Evolutionary conservation across 2,888 invertebrate species (phyloP).

Genomic region (Drosophila fungiperda): DNA sequence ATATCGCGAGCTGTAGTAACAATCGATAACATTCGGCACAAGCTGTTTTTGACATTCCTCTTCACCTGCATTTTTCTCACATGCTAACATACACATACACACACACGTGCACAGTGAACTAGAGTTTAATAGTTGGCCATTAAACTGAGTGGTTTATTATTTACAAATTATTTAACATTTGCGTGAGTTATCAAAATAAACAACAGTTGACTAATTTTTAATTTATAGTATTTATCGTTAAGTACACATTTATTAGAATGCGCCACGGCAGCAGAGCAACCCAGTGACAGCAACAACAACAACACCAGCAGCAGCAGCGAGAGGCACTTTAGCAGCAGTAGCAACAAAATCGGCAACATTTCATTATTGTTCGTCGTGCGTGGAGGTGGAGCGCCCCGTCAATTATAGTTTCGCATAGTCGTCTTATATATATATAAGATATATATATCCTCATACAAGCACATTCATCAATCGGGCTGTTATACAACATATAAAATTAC

Average conservation of each 20-base stretch:
- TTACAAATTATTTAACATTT: constrained; percentile 53
- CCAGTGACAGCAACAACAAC: constrained; percentile 41
- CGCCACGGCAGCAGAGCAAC: constrained; percentile 52
- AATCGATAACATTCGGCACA: constrained; percentile 33
- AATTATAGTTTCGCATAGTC: constrained; percentile 69
- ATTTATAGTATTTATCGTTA: constrained; percentile 27
- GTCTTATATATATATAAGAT: not conserved
- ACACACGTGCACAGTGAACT: constrained; percentile 48
- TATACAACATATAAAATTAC: constrained; percentile 72
- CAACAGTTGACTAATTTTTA: constrained; percentile 21
- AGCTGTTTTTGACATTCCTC: constrained; percentile 66
- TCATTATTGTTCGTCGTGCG: constrained; percentile 70
- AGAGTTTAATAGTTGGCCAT: constrained; percentile 50
- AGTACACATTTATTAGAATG: constrained; percentile 54
- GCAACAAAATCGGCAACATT: constrained; percentile 60
- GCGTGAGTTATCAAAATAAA: constrained; percentile 65
- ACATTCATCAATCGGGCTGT: constrained; percentile 51
- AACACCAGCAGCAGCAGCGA: constrained; percentile 36
- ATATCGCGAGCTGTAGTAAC: not conserved
- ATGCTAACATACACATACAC: constrained; percentile 39
- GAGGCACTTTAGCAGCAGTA: constrained; percentile 48
- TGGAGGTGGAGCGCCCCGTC: constrained; percentile 71
- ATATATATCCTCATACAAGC: constrained; percentile 30
- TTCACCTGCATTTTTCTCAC: constrained; percentile 36
- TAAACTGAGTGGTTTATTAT: constrained; percentile 52